phyloP scores from a whole-genome alignment of 2,797 vertebrate genomes.

The Phalanger gymnotis region DNA sequence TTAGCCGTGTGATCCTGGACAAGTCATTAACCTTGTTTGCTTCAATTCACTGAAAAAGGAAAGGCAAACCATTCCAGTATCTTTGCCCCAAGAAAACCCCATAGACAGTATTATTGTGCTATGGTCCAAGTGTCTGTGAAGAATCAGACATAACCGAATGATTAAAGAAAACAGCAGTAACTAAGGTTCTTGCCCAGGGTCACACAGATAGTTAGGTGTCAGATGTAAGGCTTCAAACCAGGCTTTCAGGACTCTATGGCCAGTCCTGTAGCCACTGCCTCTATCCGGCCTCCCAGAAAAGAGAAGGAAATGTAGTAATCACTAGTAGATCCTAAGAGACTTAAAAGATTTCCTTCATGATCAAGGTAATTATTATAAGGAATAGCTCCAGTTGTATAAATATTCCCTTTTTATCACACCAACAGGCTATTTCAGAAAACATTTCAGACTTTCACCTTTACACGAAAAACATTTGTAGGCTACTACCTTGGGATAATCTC shows the following conservation, averaged over 20 bases:
- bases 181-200: neutral
- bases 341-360: neutral
- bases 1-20: neutral
- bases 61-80: neutral
- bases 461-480: neutral
- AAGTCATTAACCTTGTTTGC: neutral
- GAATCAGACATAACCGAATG: neutral
- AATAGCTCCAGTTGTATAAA: neutral
- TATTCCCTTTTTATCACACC: neutral
- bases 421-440: conserved; percentile 41
- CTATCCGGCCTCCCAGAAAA: neutral
- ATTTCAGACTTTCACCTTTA: neutral
- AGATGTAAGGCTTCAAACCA: neutral
- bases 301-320: neutral
- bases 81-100: neutral
- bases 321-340: neutral
- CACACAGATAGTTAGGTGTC: neutral
- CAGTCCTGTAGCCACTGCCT: neutral
- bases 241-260: neutral
- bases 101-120: neutral
- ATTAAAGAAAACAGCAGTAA: neutral
- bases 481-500: conserved; percentile 21
- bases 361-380: conserved; percentile 10
- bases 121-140: neutral
- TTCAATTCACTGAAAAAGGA: neutral